Evolutionary conservation across 2,888 invertebrate species (phyloP).

Genomic region (Polyommatus iphigenia): DNA sequence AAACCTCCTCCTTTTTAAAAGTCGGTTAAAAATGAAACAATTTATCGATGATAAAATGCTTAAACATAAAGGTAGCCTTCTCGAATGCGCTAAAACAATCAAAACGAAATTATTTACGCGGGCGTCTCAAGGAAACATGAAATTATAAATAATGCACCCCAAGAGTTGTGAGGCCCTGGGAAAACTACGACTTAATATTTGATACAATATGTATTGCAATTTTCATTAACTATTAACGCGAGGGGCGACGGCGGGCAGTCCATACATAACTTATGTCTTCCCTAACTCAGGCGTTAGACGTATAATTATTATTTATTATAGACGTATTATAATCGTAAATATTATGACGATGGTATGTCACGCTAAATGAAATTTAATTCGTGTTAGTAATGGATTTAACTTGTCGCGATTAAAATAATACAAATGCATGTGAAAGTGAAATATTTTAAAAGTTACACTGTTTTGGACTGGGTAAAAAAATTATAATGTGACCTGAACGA

Average conservation of each 20-base stretch:
- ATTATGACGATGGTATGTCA: background rate
- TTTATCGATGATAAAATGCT: background rate
- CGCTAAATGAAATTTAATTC: background rate
- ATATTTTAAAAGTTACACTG: background rate
- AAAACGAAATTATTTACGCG: conserved; percentile 64
- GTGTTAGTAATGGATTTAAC: background rate
- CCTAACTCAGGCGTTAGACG: conserved; percentile 56
- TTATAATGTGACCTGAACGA: too few species aligned
- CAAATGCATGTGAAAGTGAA: background rate
- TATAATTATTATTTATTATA: conserved; percentile 28
- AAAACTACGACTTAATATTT: conserved; percentile 73
- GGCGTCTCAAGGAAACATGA: conserved; percentile 67
- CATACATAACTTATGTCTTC: conserved; percentile 65
- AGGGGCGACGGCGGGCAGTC: conserved; percentile 53
- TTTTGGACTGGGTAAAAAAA: too few species aligned
- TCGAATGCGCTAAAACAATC: conserved; percentile 48
- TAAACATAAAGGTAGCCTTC: background rate
- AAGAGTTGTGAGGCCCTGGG: conserved; percentile 51
- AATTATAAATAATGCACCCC: conserved; percentile 73
- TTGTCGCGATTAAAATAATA: background rate
- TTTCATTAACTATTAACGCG: conserved; percentile 75
- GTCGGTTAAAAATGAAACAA: background rate
- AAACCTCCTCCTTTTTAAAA: too few species aligned
- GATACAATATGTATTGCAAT: conserved; percentile 76
- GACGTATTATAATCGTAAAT: conserved; percentile 31